Percentiles rank a stretch among this genome's conserved stretches.
phyloP scores from a whole-genome alignment of 2,113 vertebrate species.

The Scopus umbretta region DNA sequence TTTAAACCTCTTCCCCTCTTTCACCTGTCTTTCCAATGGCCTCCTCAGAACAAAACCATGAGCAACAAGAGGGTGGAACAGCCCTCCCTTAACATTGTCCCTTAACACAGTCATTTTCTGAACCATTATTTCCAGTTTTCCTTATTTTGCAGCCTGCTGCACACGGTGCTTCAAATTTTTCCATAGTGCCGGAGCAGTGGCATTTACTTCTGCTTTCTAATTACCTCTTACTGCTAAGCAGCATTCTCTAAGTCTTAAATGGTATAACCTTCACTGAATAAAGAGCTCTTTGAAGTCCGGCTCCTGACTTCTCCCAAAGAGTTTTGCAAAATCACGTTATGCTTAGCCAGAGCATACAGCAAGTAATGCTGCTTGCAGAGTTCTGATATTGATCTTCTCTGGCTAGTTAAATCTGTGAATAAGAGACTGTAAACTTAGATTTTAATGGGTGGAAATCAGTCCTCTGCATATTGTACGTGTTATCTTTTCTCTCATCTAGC shows the following conservation, averaged over 20 bases:
- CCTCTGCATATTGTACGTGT: neutral
- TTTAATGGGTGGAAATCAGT: neutral
- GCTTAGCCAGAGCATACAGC: neutral
- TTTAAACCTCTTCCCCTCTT: neutral
- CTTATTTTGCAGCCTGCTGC: neutral
- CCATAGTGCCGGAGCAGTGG: neutral
- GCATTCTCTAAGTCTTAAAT: neutral
- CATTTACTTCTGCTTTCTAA: slow-evolving; percentile 1
- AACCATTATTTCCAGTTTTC: neutral
- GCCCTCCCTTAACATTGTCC: neutral
- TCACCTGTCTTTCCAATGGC: neutral
- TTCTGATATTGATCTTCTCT: neutral
- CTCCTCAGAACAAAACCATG: neutral
- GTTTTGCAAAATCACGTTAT: neutral
- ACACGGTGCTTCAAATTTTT: neutral
- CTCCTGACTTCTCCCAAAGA: neutral
- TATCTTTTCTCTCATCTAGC: neutral
- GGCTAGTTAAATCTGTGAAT: neutral
- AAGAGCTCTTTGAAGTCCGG: neutral
- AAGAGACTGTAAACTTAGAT: neutral
- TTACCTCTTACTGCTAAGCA: neutral
- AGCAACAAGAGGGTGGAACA: neutral
- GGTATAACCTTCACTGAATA: neutral
- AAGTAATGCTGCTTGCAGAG: neutral
- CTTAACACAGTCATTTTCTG: neutral